Evolutionary conservation across 1,140 invertebrate species (phyloP), one percentile per base, ranked within the genome.

Genomic region (Ips typographus): DNA sequence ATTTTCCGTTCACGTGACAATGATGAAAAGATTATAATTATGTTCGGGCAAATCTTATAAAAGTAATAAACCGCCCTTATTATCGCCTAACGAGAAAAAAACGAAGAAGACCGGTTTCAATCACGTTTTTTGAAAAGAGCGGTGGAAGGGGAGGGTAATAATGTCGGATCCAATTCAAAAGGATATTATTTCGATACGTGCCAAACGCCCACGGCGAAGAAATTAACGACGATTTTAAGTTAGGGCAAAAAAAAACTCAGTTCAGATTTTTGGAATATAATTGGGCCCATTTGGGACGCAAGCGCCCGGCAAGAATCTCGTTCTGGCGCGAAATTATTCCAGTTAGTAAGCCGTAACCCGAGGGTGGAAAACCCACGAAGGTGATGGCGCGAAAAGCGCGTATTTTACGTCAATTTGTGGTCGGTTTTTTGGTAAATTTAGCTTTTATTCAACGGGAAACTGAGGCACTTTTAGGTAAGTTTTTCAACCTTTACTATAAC

Each of bases 231-330:
- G 5, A 55, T 55, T 55, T 55, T 55, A 55, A 38, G 52, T 36
- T 36, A 5, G 44, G 22, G 22, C 22, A 49, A 55, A 55, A 37
- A 55, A 55, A 55, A 55, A 55, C n/a, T 36, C 1, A 36, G 8
- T 55, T 37, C 52, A 55, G 52, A 55, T 55, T 55, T 22, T 55
- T 37, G n/a, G 7, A 55, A 55, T 55, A 55, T 55, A 55, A 55
- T 55, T 55, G 52, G 52, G 52, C 52, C 52, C 52, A 55, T 55
- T 55, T 55, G n/a, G 52, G 36, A 55, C 52, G 52, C 52, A 55
- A 55, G 52, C 52, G 52, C 52, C 22, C 36, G 37, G 52, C 7
- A 55, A 55, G 37, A 36, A 36, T 37, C 7, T 37, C 8, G n/a
- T 55, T 38, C 37, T 55, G 52, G 52, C 52, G 52, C 52, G 52